These are phyloP conservation scores for Fratercula arctica DNA, from an alignment of 2,797 vertebrate genomes.

Conservation along the genomic window DNA sequence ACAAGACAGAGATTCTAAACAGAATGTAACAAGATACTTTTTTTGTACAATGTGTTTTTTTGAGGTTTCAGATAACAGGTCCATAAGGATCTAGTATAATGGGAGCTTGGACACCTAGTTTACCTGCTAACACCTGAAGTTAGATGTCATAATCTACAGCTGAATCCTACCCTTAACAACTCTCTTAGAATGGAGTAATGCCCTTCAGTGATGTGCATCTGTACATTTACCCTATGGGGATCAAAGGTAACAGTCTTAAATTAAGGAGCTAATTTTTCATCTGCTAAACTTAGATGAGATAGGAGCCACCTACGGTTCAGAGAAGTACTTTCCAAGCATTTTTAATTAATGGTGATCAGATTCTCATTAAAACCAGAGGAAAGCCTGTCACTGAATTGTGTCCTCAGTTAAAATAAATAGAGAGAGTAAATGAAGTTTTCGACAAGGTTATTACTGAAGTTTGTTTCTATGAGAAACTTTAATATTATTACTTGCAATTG, in stretches of 20 bases:
- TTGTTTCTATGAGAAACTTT: background rate
- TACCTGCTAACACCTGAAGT: background rate
- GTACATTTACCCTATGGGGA: background rate
- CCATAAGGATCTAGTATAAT: background rate
- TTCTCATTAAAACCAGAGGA: slow-evolving; percentile 12
- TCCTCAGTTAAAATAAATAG: background rate
- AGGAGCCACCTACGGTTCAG: background rate
- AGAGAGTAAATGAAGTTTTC: background rate
- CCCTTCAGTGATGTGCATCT: background rate
- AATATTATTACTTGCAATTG: background rate
- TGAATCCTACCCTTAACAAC: background rate
- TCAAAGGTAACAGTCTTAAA: slow-evolving; percentile 19
- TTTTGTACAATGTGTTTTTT: background rate
- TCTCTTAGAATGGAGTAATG: background rate
- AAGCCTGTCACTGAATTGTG: background rate
- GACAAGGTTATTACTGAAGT: background rate
- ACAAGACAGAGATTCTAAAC: background rate
- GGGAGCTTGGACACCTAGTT: background rate
- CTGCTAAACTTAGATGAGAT: background rate
- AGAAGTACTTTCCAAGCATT: background rate
- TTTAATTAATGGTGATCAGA: slow-evolving; percentile 44
- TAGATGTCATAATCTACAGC: background rate
- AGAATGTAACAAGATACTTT: background rate
- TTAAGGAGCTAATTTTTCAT: slow-evolving; percentile 44
- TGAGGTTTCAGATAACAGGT: background rate